These are phyloP conservation scores for Conistra vaccinii DNA, from an alignment of 2,888 invertebrate species.

Conservation along the genomic window DNA sequence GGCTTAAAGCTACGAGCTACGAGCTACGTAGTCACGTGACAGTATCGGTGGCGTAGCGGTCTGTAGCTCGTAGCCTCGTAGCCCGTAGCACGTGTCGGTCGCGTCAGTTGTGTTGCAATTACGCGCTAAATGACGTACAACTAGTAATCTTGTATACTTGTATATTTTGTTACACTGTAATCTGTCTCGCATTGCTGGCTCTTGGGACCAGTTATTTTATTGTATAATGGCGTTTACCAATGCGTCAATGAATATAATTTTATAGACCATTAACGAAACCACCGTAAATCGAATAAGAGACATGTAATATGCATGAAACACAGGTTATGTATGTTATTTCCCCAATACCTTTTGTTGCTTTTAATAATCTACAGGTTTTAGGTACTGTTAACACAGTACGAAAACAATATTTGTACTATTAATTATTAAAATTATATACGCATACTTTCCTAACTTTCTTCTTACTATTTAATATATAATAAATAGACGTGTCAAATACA, in stretches of 20 bases:
- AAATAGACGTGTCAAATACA: neutral
- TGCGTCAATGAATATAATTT: neutral
- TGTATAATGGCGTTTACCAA: conserved; percentile 21
- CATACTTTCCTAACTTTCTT: neutral
- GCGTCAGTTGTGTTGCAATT: conserved; percentile 85
- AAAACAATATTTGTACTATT: neutral
- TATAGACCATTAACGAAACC: neutral
- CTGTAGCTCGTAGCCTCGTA: conserved; percentile 56
- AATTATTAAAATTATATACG: neutral
- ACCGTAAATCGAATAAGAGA: neutral
- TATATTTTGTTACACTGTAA: conserved; percentile 57
- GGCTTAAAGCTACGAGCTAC: conserved; percentile 15
- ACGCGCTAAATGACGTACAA: conserved; percentile 80
- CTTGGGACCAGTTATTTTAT: conserved; percentile 16
- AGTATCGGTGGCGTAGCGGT: conserved; percentile 57
- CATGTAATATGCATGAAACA: neutral
- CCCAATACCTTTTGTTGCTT: neutral
- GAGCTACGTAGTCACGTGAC: conserved; percentile 22
- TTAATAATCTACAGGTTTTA: neutral
- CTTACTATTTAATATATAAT: neutral
- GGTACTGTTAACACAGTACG: neutral
- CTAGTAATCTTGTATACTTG: conserved; percentile 76
- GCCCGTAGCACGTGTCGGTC: conserved; percentile 74
- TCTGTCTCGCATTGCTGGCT: conserved; percentile 6
- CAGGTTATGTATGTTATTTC: neutral